Base-by-base conservation (phyloP, 1,140 invertebrate genomes). In the Bactericera cockerelli region DNA sequence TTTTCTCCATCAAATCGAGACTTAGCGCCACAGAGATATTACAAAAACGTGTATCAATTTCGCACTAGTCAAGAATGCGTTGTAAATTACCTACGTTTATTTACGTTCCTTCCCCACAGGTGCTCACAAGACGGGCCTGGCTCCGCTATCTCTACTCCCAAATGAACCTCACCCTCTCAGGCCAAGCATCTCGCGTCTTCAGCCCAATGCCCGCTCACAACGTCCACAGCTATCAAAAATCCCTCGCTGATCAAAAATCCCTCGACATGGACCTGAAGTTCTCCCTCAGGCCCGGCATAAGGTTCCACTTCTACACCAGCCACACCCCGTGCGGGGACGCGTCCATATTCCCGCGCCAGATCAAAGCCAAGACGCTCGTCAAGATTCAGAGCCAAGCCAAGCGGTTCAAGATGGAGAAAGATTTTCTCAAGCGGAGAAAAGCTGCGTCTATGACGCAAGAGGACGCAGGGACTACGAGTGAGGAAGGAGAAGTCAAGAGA, bases 241-340 rank as follows among this genome's bases (percentile, higher is more conserved):
- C 28, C 28, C 4, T 59, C 21, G 64, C 60, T 59, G 88, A 0
- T 36, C 42, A 49, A 49, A 10, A 49, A 8, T 49, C 19, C 22
- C 42, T 49, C 42, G 22, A 49, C 22, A 16, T 8, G 4, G 19
- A 49, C 3, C 42, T 16, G 4, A 49, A 49, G n/a, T 49, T 49
- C 42, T 4, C 19, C 22, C 22, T 49, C n/a, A 81, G 79, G 63
- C 56, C 73, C n/a, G 71, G 73, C 11, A 68, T 89, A 49, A 74
- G 77, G 14, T 93, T 93, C 73, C 84, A 93, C 71, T 86, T 96
- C 67, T 92, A 86, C 67, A 82, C 84, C 22, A 91, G 85, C 63
- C 86, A 91, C 67, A 80, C 84, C 36, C 93, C 92, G 49, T 97
- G 93, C 75, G 93, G 93, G 0, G 93, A 97, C 81, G 92, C 90